Evolutionary conservation across 2,113 vertebrate species (phyloP).

Genomic region (Heliornis fulica): DNA sequence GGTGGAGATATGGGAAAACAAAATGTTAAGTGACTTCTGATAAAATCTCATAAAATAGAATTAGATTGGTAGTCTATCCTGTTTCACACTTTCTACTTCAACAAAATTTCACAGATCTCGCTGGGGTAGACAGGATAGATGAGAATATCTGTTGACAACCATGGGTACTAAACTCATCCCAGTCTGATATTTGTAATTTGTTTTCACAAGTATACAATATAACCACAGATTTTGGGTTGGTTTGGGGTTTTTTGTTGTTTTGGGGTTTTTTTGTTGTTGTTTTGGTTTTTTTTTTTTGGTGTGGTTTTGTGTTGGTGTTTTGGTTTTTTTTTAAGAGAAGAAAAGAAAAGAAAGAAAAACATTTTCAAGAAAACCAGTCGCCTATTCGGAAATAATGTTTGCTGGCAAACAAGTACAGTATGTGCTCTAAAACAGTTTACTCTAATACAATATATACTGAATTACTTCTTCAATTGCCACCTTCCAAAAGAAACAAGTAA

Average conservation of each 20-base stretch:
- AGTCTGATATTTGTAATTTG: not conserved
- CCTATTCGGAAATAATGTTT: slow-evolving; percentile 64
- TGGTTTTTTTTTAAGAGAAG: not conserved
- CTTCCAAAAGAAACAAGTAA: slow-evolving; percentile 69
- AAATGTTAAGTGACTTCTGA: not conserved
- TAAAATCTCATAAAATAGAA: not conserved
- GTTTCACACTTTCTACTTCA: not conserved
- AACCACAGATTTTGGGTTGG: not conserved
- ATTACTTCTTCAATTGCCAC: slow-evolving; percentile 71
- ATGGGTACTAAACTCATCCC: not conserved
- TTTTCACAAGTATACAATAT: slow-evolving; percentile 2
- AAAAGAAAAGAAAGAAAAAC: slow-evolving; percentile 26
- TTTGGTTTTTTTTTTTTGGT: no score
- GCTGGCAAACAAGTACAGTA: slow-evolving; percentile 59
- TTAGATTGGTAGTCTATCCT: not conserved
- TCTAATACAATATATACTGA: slow-evolving; percentile 67
- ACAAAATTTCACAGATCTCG: not conserved
- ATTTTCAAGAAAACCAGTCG: slow-evolving; percentile 34
- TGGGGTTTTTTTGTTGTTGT: no score
- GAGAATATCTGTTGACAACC: not conserved
- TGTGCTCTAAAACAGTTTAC: slow-evolving; percentile 66
- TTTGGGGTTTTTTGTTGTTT: no score
- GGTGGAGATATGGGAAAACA: not conserved
- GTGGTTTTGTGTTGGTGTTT: not conserved
- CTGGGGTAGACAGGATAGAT: not conserved